A percentile compares a stretch with the other conserved stretches of the same genome.
These are phyloP conservation scores for Nomada goodeniana DNA, from an alignment of 2,888 invertebrate genomes.

Conservation along the genomic window DNA sequence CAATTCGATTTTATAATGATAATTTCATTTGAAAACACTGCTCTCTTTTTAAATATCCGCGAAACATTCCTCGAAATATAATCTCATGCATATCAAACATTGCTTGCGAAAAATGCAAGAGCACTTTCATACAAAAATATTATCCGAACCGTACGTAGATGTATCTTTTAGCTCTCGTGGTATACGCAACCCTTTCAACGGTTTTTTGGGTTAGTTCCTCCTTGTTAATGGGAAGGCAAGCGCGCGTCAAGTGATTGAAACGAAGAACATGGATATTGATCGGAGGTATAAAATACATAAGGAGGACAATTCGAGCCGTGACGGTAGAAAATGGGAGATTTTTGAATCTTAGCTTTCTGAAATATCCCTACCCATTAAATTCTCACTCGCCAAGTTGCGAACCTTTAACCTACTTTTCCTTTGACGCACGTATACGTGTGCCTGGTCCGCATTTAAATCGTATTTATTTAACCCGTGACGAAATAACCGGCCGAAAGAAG, in stretches of 20 bases:
- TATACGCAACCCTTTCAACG: not conserved
- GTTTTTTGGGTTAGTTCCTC: not conserved
- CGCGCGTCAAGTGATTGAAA: slow-evolving; percentile 21
- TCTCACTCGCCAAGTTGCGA: slow-evolving; percentile 55
- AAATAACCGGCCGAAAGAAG: slow-evolving; percentile 49
- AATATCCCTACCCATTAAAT: slow-evolving; percentile 40
- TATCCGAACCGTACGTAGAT: too few species aligned
- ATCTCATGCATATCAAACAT: too few species aligned
- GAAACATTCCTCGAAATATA: too few species aligned
- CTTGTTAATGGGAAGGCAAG: slow-evolving; percentile 7
- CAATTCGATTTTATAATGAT: too few species aligned
- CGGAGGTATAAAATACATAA: slow-evolving; percentile 36
- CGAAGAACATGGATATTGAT: slow-evolving; percentile 38
- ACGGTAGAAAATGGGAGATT: slow-evolving; percentile 29
- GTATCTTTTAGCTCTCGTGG: too few species aligned
- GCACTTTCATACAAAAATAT: too few species aligned
- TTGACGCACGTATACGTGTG: slow-evolving; percentile 39
- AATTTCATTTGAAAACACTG: too few species aligned
- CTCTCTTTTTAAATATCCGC: too few species aligned
- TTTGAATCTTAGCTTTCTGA: slow-evolving; percentile 53
- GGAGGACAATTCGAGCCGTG: slow-evolving; percentile 25
- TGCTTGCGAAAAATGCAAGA: too few species aligned
- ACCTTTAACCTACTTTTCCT: slow-evolving; percentile 65
- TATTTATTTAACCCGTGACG: slow-evolving; percentile 56
- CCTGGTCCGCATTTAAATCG: slow-evolving; percentile 50